These are phyloP conservation scores for Eupithecia dodoneata DNA, from an alignment of 2,888 invertebrate species.

Conservation along the genomic window DNA sequence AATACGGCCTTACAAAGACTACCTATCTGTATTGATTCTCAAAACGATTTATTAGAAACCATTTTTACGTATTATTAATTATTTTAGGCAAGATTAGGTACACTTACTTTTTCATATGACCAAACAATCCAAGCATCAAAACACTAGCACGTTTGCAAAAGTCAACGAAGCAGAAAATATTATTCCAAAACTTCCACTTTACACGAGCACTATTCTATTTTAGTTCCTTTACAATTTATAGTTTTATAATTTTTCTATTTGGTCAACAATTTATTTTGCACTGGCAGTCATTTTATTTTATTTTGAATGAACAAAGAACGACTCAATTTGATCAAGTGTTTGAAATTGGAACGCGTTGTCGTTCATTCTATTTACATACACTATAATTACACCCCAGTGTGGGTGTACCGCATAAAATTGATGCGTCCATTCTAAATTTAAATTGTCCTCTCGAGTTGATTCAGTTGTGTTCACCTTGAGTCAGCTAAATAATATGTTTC, in stretches of 20 bases:
- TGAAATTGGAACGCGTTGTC: slow-evolving; percentile 34
- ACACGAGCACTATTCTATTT: not conserved
- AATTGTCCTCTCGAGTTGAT: slow-evolving; percentile 32
- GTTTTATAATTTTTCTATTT: not conserved
- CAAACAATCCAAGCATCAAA: slow-evolving; percentile 32
- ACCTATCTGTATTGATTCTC: not conserved
- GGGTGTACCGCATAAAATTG: slow-evolving; percentile 44
- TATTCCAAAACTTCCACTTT: not conserved
- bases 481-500: slow-evolving; percentile 27
- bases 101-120: slow-evolving; percentile 39
- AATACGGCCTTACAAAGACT: not conserved
- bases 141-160: slow-evolving; percentile 17
- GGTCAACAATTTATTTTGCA: not conserved
- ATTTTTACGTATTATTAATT: not conserved
- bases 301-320: slow-evolving; percentile 23
- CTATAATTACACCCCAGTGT: slow-evolving; percentile 55
- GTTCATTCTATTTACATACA: slow-evolving; percentile 62
- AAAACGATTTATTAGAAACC: not conserved
- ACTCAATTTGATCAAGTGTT: slow-evolving; percentile 31
- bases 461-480: slow-evolving; percentile 29
- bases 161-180: slow-evolving; percentile 11
- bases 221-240: not conserved
- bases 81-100: not conserved
- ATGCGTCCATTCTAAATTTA: slow-evolving; percentile 50
- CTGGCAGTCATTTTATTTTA: not conserved